phyloP scores from a whole-genome alignment of 2,113 vertebrate genomes.

The Aegypius monachus region DNA sequence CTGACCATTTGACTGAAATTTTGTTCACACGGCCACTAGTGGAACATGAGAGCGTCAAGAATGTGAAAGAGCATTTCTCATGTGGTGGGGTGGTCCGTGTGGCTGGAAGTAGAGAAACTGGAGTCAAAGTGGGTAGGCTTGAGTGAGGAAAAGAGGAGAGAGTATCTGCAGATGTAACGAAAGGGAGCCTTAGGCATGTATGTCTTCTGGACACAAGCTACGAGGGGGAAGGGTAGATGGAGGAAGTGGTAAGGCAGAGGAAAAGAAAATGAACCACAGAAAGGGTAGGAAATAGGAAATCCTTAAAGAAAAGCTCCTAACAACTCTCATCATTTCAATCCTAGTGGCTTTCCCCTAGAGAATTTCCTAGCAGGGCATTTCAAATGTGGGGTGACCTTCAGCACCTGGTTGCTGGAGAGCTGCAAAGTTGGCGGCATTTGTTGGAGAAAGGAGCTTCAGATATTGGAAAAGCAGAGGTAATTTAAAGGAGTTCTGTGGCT shows the following conservation, averaged over 20 bases:
- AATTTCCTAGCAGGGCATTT: neutral
- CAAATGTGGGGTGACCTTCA: neutral
- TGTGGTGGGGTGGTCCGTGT: neutral
- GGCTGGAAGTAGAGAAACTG: neutral
- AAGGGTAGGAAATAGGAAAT: neutral
- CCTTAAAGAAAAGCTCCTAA: neutral
- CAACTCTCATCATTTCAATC: neutral
- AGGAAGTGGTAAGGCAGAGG: neutral
- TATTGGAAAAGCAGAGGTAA: neutral
- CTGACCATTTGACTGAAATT: neutral
- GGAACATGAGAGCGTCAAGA: neutral
- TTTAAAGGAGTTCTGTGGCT: neutral
- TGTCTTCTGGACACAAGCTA: neutral
- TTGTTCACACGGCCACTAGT: neutral
- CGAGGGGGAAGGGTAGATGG: neutral
- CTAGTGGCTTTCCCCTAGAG: neutral
- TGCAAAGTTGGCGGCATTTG: neutral
- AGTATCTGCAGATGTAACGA: neutral
- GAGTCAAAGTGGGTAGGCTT: neutral
- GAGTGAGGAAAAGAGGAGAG: neutral
- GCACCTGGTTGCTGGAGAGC: neutral
- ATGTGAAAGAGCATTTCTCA: neutral
- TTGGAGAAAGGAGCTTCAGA: neutral
- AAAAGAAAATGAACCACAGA: neutral
- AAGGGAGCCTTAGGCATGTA: neutral